phyloP scores from a whole-genome alignment of 2,797 vertebrate species.

The Lateolabrax maculatus region DNA sequence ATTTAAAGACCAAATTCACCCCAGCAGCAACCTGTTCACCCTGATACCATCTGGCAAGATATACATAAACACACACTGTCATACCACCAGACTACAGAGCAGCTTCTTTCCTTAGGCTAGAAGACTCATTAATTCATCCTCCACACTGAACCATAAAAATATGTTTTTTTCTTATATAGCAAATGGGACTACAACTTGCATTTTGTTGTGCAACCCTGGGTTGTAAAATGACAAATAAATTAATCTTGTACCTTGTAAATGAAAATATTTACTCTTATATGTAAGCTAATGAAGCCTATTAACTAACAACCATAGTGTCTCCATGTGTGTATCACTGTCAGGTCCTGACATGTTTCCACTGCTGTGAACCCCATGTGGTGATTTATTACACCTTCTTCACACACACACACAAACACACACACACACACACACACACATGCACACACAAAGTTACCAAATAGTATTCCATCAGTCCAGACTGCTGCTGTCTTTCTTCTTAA shows the following conservation, averaged over 20 bases:
- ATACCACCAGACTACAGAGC: not conserved
- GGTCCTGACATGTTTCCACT: not conserved
- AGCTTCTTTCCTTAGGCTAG: not conserved
- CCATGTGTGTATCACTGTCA: no score
- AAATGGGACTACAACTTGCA: no score
- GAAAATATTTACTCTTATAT: not conserved
- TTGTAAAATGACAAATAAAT: no score
- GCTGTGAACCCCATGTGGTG: not conserved
- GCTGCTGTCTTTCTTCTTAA: slow-evolving; percentile 2
- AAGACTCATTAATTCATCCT: not conserved
- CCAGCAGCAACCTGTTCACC: no score
- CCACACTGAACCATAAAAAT: no score
- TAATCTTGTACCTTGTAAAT: no score
- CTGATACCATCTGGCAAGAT: not conserved
- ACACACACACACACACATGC: not conserved
- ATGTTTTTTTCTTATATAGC: no score
- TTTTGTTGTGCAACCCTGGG: no score
- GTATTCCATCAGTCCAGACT: slow-evolving; percentile 24
- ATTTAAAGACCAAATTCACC: no score
- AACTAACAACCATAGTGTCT: not conserved
- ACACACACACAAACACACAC: not conserved
- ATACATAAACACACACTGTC: no score
- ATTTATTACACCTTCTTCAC: not conserved
- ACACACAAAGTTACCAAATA: slow-evolving; percentile 2
- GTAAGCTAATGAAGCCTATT: not conserved